Conservation (phyloP, 1,140 invertebrate species). For the Bombus sibiricus region DNA sequence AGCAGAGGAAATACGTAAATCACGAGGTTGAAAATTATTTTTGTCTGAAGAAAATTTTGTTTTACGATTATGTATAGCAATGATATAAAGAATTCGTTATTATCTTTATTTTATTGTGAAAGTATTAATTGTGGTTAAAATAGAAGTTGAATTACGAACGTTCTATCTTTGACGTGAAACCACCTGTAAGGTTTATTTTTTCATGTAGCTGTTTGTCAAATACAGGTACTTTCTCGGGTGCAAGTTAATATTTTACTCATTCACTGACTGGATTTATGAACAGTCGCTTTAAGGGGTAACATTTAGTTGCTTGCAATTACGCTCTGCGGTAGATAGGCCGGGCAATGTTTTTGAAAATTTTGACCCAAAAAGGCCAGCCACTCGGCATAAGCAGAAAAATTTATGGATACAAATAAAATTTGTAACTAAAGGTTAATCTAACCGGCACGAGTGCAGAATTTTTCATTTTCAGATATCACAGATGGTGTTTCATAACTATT, state of each 20-base stretch:
- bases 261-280: constrained; percentile 13
- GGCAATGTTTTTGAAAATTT: constrained; percentile 8
- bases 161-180: background rate
- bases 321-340: background rate
- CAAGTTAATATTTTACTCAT: constrained; percentile 18
- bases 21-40: background rate
- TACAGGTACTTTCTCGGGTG: background rate
- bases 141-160: background rate
- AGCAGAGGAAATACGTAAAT: too few relatives aligned
- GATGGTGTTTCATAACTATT: background rate
- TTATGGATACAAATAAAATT: background rate
- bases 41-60: background rate
- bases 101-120: background rate
- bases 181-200: constrained; percentile 1
- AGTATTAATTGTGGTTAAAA: background rate
- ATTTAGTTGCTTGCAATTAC: constrained; percentile 19
- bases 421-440: background rate
- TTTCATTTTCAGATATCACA: background rate
- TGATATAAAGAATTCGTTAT: background rate
- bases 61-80: background rate
- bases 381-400: constrained; percentile 11
- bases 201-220: constrained; percentile 2
- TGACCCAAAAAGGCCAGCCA: background rate
- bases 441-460: background rate
- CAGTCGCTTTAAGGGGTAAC: background rate